Evolutionary conservation across 2,113 vertebrate genomes (phyloP).

Genomic region (Junco hyemalis): DNA sequence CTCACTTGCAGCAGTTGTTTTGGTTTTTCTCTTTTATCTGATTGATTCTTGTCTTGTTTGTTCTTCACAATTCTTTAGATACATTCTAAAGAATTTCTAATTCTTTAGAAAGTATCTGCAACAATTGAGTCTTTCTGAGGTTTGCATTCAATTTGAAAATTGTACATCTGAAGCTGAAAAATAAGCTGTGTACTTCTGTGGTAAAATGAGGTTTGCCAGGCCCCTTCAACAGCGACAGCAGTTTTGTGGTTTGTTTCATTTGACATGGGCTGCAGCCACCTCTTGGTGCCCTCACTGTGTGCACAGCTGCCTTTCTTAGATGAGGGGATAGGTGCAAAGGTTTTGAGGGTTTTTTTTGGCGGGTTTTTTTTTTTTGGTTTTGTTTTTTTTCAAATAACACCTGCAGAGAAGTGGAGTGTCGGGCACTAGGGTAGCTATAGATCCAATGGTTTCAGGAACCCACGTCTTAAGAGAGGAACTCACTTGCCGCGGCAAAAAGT

Average conservation of each 20-base stretch:
- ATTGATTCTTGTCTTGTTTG: background rate
- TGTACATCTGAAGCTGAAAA: slow-evolving; percentile 30
- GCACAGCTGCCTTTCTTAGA: background rate
- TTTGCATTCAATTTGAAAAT: slow-evolving; percentile 23
- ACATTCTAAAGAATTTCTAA: background rate
- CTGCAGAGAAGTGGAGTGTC: too few relatives aligned
- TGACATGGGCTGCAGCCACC: background rate
- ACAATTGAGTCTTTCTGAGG: background rate
- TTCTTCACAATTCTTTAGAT: background rate
- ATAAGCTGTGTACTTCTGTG: slow-evolving; percentile 35
- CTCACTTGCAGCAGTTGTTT: background rate
- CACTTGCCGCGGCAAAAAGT: too few relatives aligned
- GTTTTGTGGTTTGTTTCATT: slow-evolving; percentile 40
- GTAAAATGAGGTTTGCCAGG: background rate
- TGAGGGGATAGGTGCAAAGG: background rate
- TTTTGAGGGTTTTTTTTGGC: background rate
- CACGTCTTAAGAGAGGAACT: too few relatives aligned
- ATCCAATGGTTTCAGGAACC: too few relatives aligned
- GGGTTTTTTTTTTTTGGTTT: background rate
- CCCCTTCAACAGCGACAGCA: background rate
- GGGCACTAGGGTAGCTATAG: too few relatives aligned
- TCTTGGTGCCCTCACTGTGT: background rate
- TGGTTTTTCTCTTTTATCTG: background rate
- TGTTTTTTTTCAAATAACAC: background rate
- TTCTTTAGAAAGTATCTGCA: background rate